These are phyloP conservation scores for Trachymyrmex septentrionalis DNA, from an alignment of 1,140 invertebrate genomes.

Conservation along the genomic window DNA sequence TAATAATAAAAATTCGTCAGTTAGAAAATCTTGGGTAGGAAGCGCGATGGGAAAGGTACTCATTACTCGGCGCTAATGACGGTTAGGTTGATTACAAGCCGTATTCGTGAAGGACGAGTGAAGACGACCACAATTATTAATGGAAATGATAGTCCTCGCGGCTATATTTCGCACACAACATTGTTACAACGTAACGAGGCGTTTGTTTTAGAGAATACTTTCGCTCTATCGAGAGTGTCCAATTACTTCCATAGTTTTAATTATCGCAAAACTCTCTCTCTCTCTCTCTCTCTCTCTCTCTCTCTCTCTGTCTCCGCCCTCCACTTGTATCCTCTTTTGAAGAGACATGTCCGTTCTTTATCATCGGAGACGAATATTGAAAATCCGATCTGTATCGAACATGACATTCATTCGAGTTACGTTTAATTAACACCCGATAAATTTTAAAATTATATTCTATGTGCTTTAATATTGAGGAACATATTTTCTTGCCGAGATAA, in stretches of 20 bases:
- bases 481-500: background rate
- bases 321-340: background rate
- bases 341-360: background rate
- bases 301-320: too few species aligned
- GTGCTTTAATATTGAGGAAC: background rate
- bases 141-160: constrained; percentile 28
- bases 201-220: constrained; percentile 37
- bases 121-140: constrained; percentile 45
- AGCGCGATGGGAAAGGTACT: constrained; percentile 43
- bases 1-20: constrained; percentile 48
- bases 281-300: too few species aligned
- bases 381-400: constrained; percentile 24
- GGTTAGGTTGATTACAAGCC: constrained; percentile 50
- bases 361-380: constrained; percentile 1
- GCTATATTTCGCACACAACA: constrained; percentile 21
- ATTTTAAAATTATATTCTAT: background rate
- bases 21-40: constrained; percentile 29
- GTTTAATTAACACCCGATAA: constrained; percentile 5
- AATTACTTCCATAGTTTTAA: constrained; percentile 57
- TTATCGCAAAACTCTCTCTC: constrained; percentile 18
- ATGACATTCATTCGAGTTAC: background rate
- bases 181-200: constrained; percentile 30
- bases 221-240: constrained; percentile 39
- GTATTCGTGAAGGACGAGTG: constrained; percentile 29
- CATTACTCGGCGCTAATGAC: constrained; percentile 51